These are phyloP conservation scores for Paedocypris micromegethes DNA, from an alignment of 2,797 vertebrate species.

Conservation along the genomic window DNA sequence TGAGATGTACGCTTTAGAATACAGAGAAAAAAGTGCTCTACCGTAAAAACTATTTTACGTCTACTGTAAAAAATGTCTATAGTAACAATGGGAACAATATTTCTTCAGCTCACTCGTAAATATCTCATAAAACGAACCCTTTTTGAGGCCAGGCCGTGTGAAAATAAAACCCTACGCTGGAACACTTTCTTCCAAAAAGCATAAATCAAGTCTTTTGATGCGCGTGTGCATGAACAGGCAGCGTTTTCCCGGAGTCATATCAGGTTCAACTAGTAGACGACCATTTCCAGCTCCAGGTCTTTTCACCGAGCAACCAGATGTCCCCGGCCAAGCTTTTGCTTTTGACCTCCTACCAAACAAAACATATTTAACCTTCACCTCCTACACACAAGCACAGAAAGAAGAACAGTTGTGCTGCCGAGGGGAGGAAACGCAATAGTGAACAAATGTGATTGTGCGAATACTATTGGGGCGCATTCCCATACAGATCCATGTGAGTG, in stretches of 20 bases:
- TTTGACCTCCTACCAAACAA: conserved; percentile 54
- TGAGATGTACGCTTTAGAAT: too few species aligned
- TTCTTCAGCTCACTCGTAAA: too few species aligned
- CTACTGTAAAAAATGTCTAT: too few species aligned
- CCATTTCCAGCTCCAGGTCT: conserved; percentile 40
- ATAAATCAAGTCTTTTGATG: conserved; percentile 31
- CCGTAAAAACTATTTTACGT: too few species aligned
- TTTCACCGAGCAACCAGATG: conserved; percentile 54
- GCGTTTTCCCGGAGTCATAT: conserved; percentile 46
- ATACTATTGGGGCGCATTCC: conserved; percentile 58
- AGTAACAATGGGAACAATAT: too few species aligned
- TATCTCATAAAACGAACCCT: too few species aligned
- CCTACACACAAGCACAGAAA: conserved; percentile 36
- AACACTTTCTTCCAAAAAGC: conserved; percentile 22
- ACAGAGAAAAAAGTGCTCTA: too few species aligned
- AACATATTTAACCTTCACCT: conserved; percentile 39
- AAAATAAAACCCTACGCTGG: neutral
- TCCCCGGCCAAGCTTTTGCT: conserved; percentile 47
- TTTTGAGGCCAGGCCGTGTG: neutral
- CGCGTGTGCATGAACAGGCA: conserved; percentile 47
- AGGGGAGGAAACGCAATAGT: conserved; percentile 49
- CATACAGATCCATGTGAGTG: conserved; percentile 49
- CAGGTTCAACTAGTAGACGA: conserved; percentile 31
- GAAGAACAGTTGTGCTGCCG: conserved; percentile 15
- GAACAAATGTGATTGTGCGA: conserved; percentile 59